A percentile compares a stretch with the other conserved stretches of the same genome.
Conservation (phyloP, 2,888 invertebrate species). For the Dysmachus trigonus region DNA sequence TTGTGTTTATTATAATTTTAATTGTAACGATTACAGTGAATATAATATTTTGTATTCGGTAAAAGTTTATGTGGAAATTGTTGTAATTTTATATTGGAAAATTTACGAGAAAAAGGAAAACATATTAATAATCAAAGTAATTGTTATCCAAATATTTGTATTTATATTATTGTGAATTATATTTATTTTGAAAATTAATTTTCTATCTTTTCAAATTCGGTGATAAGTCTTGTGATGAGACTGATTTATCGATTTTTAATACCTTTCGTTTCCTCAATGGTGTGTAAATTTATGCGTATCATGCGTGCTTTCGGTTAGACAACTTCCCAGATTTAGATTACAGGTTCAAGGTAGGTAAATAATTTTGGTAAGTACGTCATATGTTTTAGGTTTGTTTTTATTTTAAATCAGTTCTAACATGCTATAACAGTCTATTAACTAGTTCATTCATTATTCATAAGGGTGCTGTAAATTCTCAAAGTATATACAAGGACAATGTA, state of each 20-base stretch:
- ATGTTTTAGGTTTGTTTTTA: neutral
- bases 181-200: slow-evolving; percentile 21
- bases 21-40: slow-evolving; percentile 6
- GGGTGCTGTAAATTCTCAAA: neutral
- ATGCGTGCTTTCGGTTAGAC: neutral
- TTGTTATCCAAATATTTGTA: slow-evolving; percentile 40
- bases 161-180: slow-evolving; percentile 42
- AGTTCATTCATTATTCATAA: neutral
- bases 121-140: slow-evolving; percentile 31
- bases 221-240: neutral
- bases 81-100: slow-evolving; percentile 27
- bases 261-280: neutral
- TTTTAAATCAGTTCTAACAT: neutral
- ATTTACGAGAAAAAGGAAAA: neutral
- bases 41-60: neutral
- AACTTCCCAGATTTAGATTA: neutral
- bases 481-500: too few species aligned
- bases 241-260: neutral
- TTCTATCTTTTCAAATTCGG: neutral
- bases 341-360: neutral
- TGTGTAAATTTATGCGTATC: neutral
- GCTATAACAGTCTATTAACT: neutral
- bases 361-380: neutral
- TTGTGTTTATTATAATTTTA: neutral
- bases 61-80: slow-evolving; percentile 10